phyloP scores from a whole-genome alignment of 2,113 vertebrate genomes.

The Ceyx melanurus region DNA sequence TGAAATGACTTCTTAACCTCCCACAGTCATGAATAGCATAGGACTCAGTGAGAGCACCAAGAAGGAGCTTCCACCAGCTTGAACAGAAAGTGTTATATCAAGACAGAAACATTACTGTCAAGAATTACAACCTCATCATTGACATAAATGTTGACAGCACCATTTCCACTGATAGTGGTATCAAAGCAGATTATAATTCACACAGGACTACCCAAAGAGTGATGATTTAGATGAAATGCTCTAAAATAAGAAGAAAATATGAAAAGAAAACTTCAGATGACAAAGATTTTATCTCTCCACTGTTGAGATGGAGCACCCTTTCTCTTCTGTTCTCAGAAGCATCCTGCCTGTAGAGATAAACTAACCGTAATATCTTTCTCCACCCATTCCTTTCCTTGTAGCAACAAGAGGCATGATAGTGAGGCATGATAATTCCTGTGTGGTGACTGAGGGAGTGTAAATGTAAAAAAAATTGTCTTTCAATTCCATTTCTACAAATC shows the following conservation, averaged over 20 bases:
- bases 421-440: slow-evolving; percentile 13
- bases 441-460: not conserved
- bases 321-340: slow-evolving; percentile 8
- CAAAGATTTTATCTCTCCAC: slow-evolving; percentile 50
- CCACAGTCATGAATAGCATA: not conserved
- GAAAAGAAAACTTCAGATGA: slow-evolving; percentile 30
- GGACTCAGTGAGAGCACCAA: not conserved
- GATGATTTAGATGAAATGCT: slow-evolving; percentile 73
- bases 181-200: slow-evolving; percentile 77
- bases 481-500: not conserved
- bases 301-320: not conserved
- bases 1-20: not conserved
- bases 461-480: not conserved
- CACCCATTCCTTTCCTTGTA: not conserved
- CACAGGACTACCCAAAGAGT: slow-evolving; percentile 64
- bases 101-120: slow-evolving; percentile 72
- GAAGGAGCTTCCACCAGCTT: slow-evolving; percentile 22
- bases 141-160: slow-evolving; percentile 78
- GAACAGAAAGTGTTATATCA: slow-evolving; percentile 67
- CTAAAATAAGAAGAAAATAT: slow-evolving; percentile 63
- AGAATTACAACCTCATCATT: slow-evolving; percentile 72
- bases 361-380: slow-evolving; percentile 12
- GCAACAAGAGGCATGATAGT: not conserved
- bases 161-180: slow-evolving; percentile 72
- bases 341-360: slow-evolving; percentile 38